phyloP scores from a whole-genome alignment of 2,113 vertebrate genomes.

The Hemichromis elongatus region DNA sequence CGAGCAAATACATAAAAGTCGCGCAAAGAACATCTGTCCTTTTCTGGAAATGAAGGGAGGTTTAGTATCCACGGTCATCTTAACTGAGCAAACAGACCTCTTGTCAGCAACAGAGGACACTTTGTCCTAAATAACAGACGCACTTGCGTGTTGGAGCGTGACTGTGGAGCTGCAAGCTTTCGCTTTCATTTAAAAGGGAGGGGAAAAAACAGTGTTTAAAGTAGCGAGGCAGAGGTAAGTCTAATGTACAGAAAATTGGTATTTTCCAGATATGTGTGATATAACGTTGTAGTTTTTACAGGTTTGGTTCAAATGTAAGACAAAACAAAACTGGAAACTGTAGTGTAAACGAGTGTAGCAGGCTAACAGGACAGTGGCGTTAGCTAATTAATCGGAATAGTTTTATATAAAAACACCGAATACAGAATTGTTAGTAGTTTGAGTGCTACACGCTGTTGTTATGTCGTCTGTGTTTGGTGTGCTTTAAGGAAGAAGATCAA shows the following conservation, averaged over 20 bases:
- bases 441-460: accelerated
- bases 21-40: background rate
- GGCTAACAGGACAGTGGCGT: accelerated
- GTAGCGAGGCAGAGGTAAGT: accelerated
- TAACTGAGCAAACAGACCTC: accelerated
- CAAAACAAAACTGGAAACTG: accelerated
- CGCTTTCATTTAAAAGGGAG: background rate
- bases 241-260: no score
- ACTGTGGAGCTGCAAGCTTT: background rate
- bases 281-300: background rate
- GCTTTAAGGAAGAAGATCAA: background rate
- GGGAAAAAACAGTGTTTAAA: background rate
- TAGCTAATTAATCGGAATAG: accelerated
- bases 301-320: background rate
- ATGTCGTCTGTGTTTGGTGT: background rate
- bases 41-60: background rate
- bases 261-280: accelerated
- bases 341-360: background rate
- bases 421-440: background rate
- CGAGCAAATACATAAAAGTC: no score
- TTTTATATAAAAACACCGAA: background rate
- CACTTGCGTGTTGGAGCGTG: background rate
- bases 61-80: background rate
- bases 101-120: accelerated
- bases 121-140: background rate